Conservation (phyloP, 2,888 invertebrate genomes). For the Zygothrica quintamaculata region DNA sequence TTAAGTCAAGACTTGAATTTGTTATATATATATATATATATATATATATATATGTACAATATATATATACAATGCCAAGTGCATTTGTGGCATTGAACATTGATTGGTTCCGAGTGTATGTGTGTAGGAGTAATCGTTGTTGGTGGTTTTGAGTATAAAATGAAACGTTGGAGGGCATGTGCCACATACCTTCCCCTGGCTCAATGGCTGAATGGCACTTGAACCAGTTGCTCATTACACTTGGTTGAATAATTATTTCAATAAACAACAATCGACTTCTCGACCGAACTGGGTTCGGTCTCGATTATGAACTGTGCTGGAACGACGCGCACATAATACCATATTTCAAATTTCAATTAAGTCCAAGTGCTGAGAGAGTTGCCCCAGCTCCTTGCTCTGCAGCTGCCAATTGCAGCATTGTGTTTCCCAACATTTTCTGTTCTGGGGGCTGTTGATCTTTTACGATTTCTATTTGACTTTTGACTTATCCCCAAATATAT, state of each 20-base stretch:
- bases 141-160: constrained; percentile 2
- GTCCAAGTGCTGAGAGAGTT: constrained; percentile 81
- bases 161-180: constrained; percentile 11
- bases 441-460: constrained; percentile 48
- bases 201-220: constrained; percentile 55
- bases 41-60: constrained; percentile 5
- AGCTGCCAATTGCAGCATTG: constrained; percentile 58
- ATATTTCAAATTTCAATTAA: constrained; percentile 83
- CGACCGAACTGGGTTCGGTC: constrained; percentile 51
- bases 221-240: constrained; percentile 76
- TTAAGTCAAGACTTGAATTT: constrained; percentile 5
- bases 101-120: constrained; percentile 1
- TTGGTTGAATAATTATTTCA: constrained; percentile 76
- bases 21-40: no score
- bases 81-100: constrained; percentile 44
- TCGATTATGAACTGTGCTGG: constrained; percentile 76
- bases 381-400: constrained; percentile 12
- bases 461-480: constrained; percentile 74
- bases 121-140: neutral
- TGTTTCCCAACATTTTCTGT: constrained; percentile 1
- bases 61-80: constrained; percentile 35
- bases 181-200: constrained; percentile 27
- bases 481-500: constrained; percentile 72
- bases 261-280: constrained; percentile 69
- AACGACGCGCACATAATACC: constrained; percentile 81